Conservation (phyloP, 2,113 vertebrate species). For the Thermophis baileyi region DNA sequence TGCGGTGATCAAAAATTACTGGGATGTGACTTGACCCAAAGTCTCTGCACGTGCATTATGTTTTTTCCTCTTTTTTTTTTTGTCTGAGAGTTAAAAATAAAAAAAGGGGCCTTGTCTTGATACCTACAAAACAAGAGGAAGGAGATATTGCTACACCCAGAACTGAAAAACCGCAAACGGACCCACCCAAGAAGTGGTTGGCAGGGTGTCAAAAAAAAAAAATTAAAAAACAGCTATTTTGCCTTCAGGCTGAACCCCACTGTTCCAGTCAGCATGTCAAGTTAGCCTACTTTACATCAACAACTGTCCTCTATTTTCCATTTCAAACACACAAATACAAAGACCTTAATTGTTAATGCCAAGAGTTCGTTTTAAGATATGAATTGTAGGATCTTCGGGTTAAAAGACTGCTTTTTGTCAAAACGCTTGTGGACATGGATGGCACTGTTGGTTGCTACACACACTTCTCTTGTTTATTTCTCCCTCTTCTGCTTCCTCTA, state of each 20-base stretch:
- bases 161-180: not conserved
- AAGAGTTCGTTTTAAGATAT: not conserved
- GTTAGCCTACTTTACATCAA: not conserved
- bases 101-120: not conserved
- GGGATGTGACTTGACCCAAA: not conserved
- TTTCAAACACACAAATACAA: not conserved
- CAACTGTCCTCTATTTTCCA: not conserved
- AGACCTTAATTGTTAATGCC: not conserved
- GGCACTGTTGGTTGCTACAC: not conserved
- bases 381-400: not conserved
- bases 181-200: slow-evolving; percentile 1
- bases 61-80: not conserved
- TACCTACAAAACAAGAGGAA: slow-evolving; percentile 8
- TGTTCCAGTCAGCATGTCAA: not conserved
- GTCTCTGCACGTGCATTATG: not conserved
- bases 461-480: not conserved
- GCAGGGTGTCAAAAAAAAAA: not conserved
- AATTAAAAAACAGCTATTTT: not conserved
- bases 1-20: not conserved
- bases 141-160: not conserved
- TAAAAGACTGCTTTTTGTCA: not conserved
- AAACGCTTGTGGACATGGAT: not conserved
- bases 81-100: not conserved
- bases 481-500: not conserved
- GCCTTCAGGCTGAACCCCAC: not conserved